Evolutionary conservation across 2,113 vertebrate species (phyloP), one percentile per base, ranked within the genome.

Genomic region (Amblyornis subalaris): DNA sequence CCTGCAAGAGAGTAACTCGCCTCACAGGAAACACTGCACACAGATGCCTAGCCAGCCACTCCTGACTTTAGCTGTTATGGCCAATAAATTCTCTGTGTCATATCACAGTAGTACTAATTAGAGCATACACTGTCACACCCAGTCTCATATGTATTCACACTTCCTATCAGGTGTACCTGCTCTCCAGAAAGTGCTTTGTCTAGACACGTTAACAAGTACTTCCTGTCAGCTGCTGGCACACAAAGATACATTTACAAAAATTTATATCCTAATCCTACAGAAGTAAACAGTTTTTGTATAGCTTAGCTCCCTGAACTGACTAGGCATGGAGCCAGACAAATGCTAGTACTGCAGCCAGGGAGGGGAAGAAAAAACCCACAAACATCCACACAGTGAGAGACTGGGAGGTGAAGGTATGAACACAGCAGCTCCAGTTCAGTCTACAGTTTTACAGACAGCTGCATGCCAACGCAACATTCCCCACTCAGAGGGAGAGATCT

Each of bases 161-260:
- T 88, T 91, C 74, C 76, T 58, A 66, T 80, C 54, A 70, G 65
- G 51, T 66, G 4, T 45, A 74, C 4, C 11, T 42, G 45, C 76
- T 66, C 69, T 84, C 73, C 35, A 85, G 70, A 95, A 89, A 93
- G 70, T 69, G 50, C 88, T 75, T 91, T 89, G 89, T 89, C 77
- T 87, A 82, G 74, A 93, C 89, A 82, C 0, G 7, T 75, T 53
- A 78, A 45, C 61, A 91, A 91, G 53, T 14, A 69, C 70, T 82
- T 95, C 70, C 73, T 55, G 10, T 35, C 81, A 79, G 51, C 48
- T 72, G 44, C 62, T 85, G 82, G 74, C 65, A 88, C 44, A 85
- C 2, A 1, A 72, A 87, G 57, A 91, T 8, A 87, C 21, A 74
- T 78, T 91, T 40, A 87, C 26, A 75, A 72, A 75, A 78, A 87